These are phyloP conservation scores for Hedychridium roseum DNA, from an alignment of 2,888 invertebrate species.

Conservation along the genomic window DNA sequence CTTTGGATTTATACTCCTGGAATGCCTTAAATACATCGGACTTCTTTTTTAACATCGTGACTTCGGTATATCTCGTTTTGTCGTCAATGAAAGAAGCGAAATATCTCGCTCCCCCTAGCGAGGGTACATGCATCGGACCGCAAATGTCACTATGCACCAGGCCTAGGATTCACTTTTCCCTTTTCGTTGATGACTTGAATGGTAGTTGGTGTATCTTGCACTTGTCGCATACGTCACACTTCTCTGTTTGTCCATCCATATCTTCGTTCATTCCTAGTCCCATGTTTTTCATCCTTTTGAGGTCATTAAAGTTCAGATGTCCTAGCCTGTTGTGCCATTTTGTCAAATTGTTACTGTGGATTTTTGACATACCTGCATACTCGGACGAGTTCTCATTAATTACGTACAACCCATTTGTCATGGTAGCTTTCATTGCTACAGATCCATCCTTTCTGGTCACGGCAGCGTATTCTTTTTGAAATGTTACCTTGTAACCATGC, in stretches of 20 bases:
- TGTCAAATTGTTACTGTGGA: slow-evolving; percentile 3
- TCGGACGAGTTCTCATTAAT: slow-evolving; percentile 6
- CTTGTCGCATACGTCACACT: slow-evolving; percentile 24
- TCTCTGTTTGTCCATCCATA: neutral
- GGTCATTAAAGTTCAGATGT: slow-evolving; percentile 28
- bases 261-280: slow-evolving; percentile 21
- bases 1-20: slow-evolving; percentile 17
- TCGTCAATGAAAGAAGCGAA: slow-evolving; percentile 30
- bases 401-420: slow-evolving; percentile 9
- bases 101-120: slow-evolving; percentile 25
- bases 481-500: slow-evolving; percentile 33
- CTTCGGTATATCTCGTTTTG: slow-evolving; percentile 13
- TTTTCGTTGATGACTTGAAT: slow-evolving; percentile 17
- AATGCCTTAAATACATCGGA: slow-evolving; percentile 25
- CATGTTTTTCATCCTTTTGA: slow-evolving; percentile 23
- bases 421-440: slow-evolving; percentile 1
- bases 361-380: no score
- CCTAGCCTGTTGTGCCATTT: slow-evolving; percentile 33
- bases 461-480: slow-evolving; percentile 24
- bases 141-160: slow-evolving; percentile 37
- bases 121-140: slow-evolving; percentile 25
- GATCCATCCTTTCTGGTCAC: slow-evolving; percentile 27
- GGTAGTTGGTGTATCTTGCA: slow-evolving; percentile 29
- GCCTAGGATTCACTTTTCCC: slow-evolving; percentile 18
- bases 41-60: slow-evolving; percentile 11